These are phyloP conservation scores for Sanderia malayensis DNA, from an alignment of 30 jellyfish, hydroid and myxozoan species.

Conservation along the genomic window DNA sequence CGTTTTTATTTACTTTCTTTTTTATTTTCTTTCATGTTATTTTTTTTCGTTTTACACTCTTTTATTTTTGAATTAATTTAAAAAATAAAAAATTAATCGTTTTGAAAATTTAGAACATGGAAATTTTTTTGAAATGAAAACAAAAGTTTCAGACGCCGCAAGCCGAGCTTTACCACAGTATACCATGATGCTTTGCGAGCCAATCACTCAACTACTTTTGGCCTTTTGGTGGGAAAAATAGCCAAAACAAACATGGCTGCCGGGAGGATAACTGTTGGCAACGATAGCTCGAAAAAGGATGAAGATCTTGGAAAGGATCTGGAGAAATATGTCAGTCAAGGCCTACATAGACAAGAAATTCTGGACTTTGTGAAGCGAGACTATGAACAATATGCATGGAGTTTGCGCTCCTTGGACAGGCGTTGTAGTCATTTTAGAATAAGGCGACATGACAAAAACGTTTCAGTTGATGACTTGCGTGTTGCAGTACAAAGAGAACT, in stretches of 20 bases:
- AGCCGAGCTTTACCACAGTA: too few species aligned
- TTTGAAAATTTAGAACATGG: too few species aligned
- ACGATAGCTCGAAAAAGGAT: neutral
- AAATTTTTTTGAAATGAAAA: too few species aligned
- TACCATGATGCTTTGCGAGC: neutral
- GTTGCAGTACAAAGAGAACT: constrained; percentile 25
- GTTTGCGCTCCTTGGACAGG: neutral
- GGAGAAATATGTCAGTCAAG: neutral
- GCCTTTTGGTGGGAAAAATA: neutral
- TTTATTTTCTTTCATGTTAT: too few species aligned
- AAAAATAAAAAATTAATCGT: too few species aligned
- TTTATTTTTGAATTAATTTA: too few species aligned
- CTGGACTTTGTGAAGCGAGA: too few species aligned
- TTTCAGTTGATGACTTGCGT: constrained; percentile 33
- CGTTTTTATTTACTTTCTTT: too few species aligned
- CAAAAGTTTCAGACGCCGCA: too few species aligned
- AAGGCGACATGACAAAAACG: constrained; percentile 10
- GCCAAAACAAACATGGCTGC: neutral
- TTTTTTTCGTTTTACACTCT: too few species aligned
- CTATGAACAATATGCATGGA: neutral
- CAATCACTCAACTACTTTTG: neutral
- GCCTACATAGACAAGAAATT: neutral
- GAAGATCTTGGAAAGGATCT: neutral
- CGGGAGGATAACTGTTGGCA: neutral
- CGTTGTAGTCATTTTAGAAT: constrained; percentile 2